Base-by-base conservation (phyloP, 2,113 vertebrate species). In the Ptyas mucosa region DNA sequence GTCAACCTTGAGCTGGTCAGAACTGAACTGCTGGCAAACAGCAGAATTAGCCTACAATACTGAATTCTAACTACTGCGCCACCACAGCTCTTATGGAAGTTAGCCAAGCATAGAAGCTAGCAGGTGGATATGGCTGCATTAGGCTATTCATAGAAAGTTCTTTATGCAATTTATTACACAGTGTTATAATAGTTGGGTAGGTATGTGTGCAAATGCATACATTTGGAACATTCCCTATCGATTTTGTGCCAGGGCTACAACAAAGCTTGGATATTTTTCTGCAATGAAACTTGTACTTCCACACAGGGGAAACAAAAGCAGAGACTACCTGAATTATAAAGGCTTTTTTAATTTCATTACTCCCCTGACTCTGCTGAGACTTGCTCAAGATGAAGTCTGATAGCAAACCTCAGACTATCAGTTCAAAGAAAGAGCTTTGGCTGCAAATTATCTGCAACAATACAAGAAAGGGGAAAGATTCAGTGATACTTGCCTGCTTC, bases 371-470 rank as follows among this genome's bases (percentile, higher is more conserved):
- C 94, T 95, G 93, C 93, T 95, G 93, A 95, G 94, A 95, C 94
- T 93, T 96, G 95, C 91, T 95, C 91, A 0, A 9, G 96, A 95
- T 96, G 95, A 95, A 95, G 92, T 94, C 89, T 52, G 90, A 86
- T 95, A 96, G 96, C 94, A 95, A 87, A 94, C 92, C n/a, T 94
- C 54, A 94, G 96, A 95, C 39, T 52, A 26, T 26, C 24, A 96
- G 96, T 96, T 1, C 64, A 95, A 96, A 95, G 93, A 96, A 95
- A 93, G 95, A 95, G 90, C 29, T 96, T 93, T 93, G 94, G 81
- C 91, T 96, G 95, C 91, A 95, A 95, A 96, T 95, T 93, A 93
- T 93, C 95, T 96, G 92, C 85, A 81, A 81, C 18, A 43, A 43
- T 81, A 81, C 8, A 90, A 92, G 94, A 55, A 94, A 52, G 34